Evolutionary conservation across 2,797 vertebrate species (phyloP).

Genomic region (Girardinus metallicus): DNA sequence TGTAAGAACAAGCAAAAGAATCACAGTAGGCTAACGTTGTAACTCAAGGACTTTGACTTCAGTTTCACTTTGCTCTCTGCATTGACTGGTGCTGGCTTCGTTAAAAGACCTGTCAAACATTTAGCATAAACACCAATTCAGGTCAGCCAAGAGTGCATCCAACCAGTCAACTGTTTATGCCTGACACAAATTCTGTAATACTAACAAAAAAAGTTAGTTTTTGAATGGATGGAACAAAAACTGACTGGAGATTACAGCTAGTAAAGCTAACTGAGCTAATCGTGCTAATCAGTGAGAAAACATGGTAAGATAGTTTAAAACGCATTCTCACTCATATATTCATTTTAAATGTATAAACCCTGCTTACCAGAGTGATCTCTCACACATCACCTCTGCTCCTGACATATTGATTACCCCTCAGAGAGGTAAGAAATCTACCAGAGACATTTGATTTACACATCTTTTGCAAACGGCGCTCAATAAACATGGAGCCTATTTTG

Average conservation of each 20-base stretch:
- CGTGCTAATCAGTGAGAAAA: not conserved
- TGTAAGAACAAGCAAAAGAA: not conserved
- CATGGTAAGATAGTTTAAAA: not conserved
- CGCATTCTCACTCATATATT: not conserved
- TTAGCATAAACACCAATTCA: not conserved
- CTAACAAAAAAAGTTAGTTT: not conserved
- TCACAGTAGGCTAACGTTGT: not conserved
- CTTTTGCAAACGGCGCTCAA: conserved; percentile 8
- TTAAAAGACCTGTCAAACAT: not conserved
- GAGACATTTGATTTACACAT: not conserved
- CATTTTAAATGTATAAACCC: not conserved
- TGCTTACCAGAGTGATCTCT: not conserved
- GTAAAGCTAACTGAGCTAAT: not conserved
- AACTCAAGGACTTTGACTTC: not conserved
- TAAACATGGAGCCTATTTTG: conserved; percentile 46
- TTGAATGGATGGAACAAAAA: not conserved
- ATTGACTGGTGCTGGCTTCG: not conserved
- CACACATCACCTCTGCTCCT: not conserved
- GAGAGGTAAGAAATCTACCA: not conserved
- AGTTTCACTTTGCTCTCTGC: not conserved
- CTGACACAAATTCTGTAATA: not conserved
- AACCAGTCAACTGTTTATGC: not conserved
- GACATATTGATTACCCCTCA: not conserved
- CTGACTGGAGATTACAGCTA: not conserved
- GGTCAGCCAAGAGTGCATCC: not conserved